phyloP scores from a whole-genome alignment of 2,888 invertebrate genomes.

The Acleris laterana region DNA sequence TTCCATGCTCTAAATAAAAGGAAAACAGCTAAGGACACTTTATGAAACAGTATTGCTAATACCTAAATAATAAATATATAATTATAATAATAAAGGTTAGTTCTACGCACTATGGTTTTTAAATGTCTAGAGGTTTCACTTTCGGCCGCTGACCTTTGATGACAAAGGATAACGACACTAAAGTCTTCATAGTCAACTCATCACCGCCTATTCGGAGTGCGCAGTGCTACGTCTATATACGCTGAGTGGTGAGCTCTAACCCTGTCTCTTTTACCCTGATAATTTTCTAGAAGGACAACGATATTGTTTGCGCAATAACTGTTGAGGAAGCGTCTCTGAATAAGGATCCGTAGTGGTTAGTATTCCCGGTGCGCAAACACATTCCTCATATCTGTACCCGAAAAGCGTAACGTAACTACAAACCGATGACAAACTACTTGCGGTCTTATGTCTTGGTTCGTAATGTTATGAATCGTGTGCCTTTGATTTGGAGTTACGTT shows the following conservation, averaged over 20 bases:
- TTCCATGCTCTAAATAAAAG: too few species aligned
- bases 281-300: slow-evolving; percentile 15
- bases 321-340: slow-evolving; percentile 26
- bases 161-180: slow-evolving; percentile 59
- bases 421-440: too few species aligned
- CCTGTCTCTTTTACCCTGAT: slow-evolving; percentile 5
- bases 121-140: slow-evolving; percentile 52
- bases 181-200: slow-evolving; percentile 51
- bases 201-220: slow-evolving; percentile 45
- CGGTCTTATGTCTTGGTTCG: too few species aligned
- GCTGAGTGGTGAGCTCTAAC: background rate
- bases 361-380: slow-evolving; percentile 24
- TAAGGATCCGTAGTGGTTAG: slow-evolving; percentile 27
- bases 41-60: too few species aligned
- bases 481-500: too few species aligned
- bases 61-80: too few species aligned
- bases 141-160: slow-evolving; percentile 64
- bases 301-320: slow-evolving; percentile 14
- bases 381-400: slow-evolving; percentile 22
- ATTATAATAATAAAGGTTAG: too few species aligned
- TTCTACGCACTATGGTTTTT: background rate
- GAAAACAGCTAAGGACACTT: too few species aligned
- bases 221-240: too few species aligned
- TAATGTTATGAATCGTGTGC: too few species aligned
- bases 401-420: too few species aligned